A percentile compares a stretch with the other conserved stretches of the same genome.
Conservation (phyloP, 2,797 vertebrate genomes). For the Capromys pilorides region DNA sequence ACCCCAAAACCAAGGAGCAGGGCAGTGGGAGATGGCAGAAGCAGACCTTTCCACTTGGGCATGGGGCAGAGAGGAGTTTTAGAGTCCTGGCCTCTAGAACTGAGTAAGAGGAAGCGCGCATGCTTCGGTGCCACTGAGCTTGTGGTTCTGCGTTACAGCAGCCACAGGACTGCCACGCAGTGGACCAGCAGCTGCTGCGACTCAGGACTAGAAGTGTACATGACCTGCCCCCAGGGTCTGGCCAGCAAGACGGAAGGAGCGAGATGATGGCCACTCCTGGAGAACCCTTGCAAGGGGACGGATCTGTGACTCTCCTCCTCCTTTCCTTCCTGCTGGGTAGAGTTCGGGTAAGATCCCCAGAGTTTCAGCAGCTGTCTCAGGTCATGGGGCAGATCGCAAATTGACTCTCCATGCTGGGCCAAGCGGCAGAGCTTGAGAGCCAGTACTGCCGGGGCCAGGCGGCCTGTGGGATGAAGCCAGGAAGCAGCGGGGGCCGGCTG, state of each 20-base stretch:
- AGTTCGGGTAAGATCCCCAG: fast-evolving
- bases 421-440: background rate
- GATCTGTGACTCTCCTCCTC: fast-evolving
- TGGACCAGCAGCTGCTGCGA: fast-evolving
- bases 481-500: background rate
- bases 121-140: background rate
- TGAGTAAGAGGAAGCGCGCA: too few species aligned
- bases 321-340: background rate
- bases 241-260: fast-evolving
- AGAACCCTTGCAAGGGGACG: background rate
- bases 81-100: background rate
- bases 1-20: background rate
- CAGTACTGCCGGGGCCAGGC: background rate
- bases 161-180: fast-evolving
- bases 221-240: background rate
- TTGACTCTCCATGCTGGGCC: background rate
- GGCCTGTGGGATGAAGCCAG: too few species aligned
- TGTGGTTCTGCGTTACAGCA: background rate
- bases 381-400: background rate
- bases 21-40: background rate
- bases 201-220: fast-evolving
- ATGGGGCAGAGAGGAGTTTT: too few species aligned
- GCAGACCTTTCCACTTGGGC: fast-evolving
- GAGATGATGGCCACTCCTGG: fast-evolving
- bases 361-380: background rate